Percentiles rank a stretch among this genome's conserved stretches.
Evolutionary conservation across 2,888 invertebrate species (phyloP).

Genomic region (Nudaria mundana): DNA sequence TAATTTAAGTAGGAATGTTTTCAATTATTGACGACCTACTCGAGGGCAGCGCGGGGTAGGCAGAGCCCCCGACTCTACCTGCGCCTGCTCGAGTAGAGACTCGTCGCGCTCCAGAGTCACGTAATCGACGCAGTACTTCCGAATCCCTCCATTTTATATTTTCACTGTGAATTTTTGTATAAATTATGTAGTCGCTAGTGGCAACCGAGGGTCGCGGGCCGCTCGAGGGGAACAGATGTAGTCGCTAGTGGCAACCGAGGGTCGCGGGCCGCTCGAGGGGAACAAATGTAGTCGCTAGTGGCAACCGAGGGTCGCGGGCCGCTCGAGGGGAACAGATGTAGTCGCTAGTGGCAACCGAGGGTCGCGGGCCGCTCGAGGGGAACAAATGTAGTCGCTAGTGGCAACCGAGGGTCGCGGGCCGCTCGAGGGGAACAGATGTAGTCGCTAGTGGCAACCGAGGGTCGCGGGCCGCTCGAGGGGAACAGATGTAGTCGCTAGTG

Average conservation of each 20-base stretch:
- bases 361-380: slow-evolving; percentile 19
- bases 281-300: slow-evolving; percentile 29
- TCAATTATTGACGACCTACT: slow-evolving; percentile 50
- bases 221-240: slow-evolving; percentile 10
- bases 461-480: slow-evolving; percentile 19
- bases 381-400: slow-evolving; percentile 29
- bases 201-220: slow-evolving; percentile 22
- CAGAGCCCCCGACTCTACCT: background rate
- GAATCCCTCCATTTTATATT: slow-evolving; percentile 45
- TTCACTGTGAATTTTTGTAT: slow-evolving; percentile 26
- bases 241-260: slow-evolving; percentile 27
- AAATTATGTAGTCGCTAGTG: slow-evolving; percentile 35
- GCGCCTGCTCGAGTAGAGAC: slow-evolving; percentile 10
- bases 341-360: slow-evolving; percentile 30
- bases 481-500: slow-evolving; percentile 29
- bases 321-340: slow-evolving; percentile 22
- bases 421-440: slow-evolving; percentile 22
- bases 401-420: slow-evolving; percentile 22
- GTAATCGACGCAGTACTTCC: slow-evolving; percentile 37
- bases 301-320: slow-evolving; percentile 22
- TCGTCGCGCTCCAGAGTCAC: slow-evolving; percentile 15
- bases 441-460: slow-evolving; percentile 30
- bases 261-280: slow-evolving; percentile 19
- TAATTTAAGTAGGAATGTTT: slow-evolving; percentile 53
- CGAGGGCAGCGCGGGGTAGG: slow-evolving; percentile 47